Conservation (phyloP, 2,113 vertebrate genomes). For the Melanotaenia duboulayi region DNA sequence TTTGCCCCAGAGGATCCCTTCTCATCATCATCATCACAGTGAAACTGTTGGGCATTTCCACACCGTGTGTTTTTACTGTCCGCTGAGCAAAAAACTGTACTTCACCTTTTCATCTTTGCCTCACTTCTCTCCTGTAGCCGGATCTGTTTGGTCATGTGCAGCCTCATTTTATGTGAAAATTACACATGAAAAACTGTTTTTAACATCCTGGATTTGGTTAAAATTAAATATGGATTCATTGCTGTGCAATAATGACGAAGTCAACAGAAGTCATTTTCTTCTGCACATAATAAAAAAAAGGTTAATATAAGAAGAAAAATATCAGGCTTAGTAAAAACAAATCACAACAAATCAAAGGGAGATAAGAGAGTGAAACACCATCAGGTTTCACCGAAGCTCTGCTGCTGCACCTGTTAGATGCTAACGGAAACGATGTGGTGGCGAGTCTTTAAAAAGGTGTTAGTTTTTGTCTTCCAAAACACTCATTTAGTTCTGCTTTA, state of each 20-base stretch:
- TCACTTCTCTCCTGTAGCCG: neutral
- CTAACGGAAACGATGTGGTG: conserved; percentile 26
- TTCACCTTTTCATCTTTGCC: conserved; percentile 8
- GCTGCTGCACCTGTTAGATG: conserved; percentile 43
- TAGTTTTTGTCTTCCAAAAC: conserved; percentile 38
- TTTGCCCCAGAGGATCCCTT: neutral
- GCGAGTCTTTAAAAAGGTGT: conserved; percentile 42
- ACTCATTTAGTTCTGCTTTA: conserved; percentile 24
- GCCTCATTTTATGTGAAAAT: neutral
- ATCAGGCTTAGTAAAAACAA: no score
- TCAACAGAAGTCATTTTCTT: no score
- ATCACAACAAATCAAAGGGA: neutral
- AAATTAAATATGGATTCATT: no score
- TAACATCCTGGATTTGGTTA: no score
- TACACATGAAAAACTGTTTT: no score
- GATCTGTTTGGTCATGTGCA: neutral
- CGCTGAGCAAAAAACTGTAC: conserved; percentile 13
- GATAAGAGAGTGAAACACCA: neutral
- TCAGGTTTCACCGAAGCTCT: neutral
- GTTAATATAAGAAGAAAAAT: no score
- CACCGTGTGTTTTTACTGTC: conserved; percentile 27
- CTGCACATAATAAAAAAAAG: no score
- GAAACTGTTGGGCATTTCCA: conserved; percentile 36
- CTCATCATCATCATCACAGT: conserved; percentile 6
- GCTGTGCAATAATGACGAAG: no score